These are phyloP conservation scores for Diarsia dahlii DNA, from an alignment of 2,888 invertebrate species.

Conservation along the genomic window DNA sequence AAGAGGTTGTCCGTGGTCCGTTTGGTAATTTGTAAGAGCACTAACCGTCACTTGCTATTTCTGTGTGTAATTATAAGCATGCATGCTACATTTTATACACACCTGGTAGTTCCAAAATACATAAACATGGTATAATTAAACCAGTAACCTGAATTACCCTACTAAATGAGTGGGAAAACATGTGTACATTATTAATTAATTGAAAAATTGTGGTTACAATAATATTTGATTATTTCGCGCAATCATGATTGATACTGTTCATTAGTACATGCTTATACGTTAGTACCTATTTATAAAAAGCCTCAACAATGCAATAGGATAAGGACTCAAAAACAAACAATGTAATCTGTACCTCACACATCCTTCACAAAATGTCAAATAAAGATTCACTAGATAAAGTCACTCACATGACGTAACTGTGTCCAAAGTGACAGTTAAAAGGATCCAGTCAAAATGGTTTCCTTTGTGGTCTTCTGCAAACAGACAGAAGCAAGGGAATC, in stretches of 20 bases:
- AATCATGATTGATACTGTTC: conserved; percentile 5
- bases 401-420: conserved; percentile 37
- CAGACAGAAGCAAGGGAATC: conserved; percentile 38
- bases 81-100: conserved; percentile 6
- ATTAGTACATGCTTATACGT: neutral
- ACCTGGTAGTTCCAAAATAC: neutral
- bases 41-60: neutral
- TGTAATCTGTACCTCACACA: conserved; percentile 19
- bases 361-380: conserved; percentile 35
- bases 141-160: neutral
- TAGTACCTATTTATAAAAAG: neutral
- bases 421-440: conserved; percentile 55
- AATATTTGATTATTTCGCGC: conserved; percentile 7
- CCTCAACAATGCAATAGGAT: neutral
- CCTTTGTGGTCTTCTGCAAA: conserved; percentile 55
- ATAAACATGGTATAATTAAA: conserved; percentile 7
- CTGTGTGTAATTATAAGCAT: conserved; percentile 8
- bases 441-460: conserved; percentile 40
- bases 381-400: conserved; percentile 56
- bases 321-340: neutral
- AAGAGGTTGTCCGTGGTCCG: conserved; percentile 35
- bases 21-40: conserved; percentile 20
- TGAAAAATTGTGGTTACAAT: neutral
- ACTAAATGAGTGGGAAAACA: neutral
- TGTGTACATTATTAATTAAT: conserved; percentile 15